Evolutionary conservation across 2,888 invertebrate genomes (phyloP).

Genomic region (Apamea monoglypha): DNA sequence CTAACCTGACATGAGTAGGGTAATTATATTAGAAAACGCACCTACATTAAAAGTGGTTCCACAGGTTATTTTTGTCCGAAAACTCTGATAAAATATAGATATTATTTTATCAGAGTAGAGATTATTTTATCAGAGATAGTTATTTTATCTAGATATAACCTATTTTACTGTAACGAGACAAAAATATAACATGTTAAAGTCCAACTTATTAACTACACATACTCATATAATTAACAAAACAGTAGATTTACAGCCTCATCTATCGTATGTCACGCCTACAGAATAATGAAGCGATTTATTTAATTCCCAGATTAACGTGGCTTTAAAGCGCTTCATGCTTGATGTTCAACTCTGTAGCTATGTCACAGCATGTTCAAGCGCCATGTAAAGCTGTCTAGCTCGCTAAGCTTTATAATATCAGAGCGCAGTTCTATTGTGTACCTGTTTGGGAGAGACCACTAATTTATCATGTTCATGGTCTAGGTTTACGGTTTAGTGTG

Average conservation of each 20-base stretch:
- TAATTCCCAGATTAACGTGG: constrained; percentile 15
- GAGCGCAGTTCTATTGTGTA: constrained; percentile 16
- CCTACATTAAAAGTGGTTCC: not conserved
- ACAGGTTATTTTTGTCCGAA: not conserved
- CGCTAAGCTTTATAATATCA: constrained; percentile 15
- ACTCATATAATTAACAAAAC: constrained; percentile 10
- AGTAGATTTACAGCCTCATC: not conserved
- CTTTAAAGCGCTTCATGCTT: constrained; percentile 27
- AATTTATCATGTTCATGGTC: not conserved
- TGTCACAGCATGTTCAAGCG: constrained; percentile 14
- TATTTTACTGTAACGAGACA: not conserved
- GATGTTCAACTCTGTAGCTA: constrained; percentile 9
- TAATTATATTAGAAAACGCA: not conserved
- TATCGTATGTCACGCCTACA: not conserved
- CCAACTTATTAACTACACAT: not conserved
- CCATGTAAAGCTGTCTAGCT: constrained; percentile 20
- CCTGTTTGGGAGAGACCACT: not conserved
- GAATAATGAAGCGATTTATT: constrained; percentile 15
- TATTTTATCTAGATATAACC: not conserved
- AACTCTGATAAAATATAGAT: too few relatives aligned
- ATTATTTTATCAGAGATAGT: too few relatives aligned
- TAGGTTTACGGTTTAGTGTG: not conserved
- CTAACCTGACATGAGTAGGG: not conserved
- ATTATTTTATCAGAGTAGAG: too few relatives aligned
- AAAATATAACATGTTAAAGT: not conserved